A percentile compares a stretch with the other conserved stretches of the same genome.
phyloP scores from a whole-genome alignment of 2,113 vertebrate species.

The Tragelaphus scriptus region DNA sequence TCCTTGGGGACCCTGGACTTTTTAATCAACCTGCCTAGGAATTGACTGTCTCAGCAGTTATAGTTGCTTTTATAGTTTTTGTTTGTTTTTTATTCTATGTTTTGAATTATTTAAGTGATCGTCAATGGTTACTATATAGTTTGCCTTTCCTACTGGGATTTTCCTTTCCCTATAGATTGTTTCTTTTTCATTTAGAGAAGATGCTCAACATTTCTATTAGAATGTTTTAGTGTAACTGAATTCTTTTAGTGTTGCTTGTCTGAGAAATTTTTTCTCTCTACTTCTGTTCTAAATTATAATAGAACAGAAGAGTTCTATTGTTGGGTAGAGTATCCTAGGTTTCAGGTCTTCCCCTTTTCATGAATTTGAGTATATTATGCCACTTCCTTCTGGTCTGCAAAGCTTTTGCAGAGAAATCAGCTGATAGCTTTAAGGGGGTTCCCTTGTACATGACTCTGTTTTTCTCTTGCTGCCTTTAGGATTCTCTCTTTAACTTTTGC shows the following conservation, averaged over 20 bases:
- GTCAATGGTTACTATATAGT: neutral
- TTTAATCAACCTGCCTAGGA: neutral
- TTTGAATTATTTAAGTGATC: neutral
- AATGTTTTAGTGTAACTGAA: neutral
- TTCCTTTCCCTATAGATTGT: neutral
- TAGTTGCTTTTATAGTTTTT: neutral
- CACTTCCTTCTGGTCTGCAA: neutral
- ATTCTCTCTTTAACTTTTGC: neutral
- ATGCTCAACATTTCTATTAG: neutral
- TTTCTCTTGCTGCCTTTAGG: neutral
- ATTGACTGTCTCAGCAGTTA: neutral
- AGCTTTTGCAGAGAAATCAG: neutral
- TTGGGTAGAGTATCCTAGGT: neutral
- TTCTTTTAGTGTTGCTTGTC: neutral
- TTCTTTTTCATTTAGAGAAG: neutral
- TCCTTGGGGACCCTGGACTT: neutral
- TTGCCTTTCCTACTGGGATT: neutral
- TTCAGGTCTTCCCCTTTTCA: neutral
- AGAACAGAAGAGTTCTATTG: neutral
- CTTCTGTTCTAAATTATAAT: neutral
- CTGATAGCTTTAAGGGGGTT: neutral
- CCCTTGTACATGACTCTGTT: neutral
- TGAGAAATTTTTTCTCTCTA: neutral
- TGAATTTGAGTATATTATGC: neutral
- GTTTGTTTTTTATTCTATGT: neutral